These are phyloP conservation scores for Thecocarcelia acutangulata DNA, from an alignment of 2,888 invertebrate species.

Conservation along the genomic window DNA sequence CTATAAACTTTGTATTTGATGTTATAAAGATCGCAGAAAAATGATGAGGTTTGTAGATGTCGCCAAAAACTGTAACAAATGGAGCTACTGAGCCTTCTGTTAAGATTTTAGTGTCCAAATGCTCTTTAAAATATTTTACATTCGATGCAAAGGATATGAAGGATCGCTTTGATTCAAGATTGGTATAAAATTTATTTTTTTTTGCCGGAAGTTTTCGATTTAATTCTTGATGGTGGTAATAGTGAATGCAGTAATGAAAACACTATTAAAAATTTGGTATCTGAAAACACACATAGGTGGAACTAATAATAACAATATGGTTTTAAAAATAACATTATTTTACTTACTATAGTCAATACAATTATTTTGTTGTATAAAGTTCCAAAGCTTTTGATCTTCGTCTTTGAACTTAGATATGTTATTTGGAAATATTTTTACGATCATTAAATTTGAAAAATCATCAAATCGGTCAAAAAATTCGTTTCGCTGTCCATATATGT, in stretches of 20 bases:
- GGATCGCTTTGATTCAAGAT: slow-evolving; percentile 4
- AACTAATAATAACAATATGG: neutral
- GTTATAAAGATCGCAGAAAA: slow-evolving; percentile 9
- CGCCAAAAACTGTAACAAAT: slow-evolving; percentile 15
- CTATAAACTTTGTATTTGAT: slow-evolving; percentile 19
- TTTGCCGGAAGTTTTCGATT: neutral
- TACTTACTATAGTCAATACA: slow-evolving; percentile 18
- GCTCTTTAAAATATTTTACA: neutral
- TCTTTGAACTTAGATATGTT: slow-evolving; percentile 2
- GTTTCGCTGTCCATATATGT: no score
- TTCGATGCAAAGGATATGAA: slow-evolving; percentile 10
- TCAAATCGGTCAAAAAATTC: no score
- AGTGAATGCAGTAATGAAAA: slow-evolving; percentile 2
- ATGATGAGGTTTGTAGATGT: neutral
- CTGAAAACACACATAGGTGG: neutral
- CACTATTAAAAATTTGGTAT: neutral
- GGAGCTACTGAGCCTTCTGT: slow-evolving; percentile 9
- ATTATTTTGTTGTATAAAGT: slow-evolving; percentile 4
- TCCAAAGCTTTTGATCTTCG: neutral
- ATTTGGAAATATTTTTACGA: slow-evolving; percentile 4
- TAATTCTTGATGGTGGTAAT: slow-evolving; percentile 14
- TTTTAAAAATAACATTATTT: slow-evolving; percentile 2
- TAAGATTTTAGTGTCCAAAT: neutral
- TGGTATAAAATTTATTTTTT: slow-evolving; percentile 4
- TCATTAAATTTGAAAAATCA: no score